Base-by-base conservation (phyloP, 1,140 invertebrate genomes). In the Reticulitermes speratus region DNA sequence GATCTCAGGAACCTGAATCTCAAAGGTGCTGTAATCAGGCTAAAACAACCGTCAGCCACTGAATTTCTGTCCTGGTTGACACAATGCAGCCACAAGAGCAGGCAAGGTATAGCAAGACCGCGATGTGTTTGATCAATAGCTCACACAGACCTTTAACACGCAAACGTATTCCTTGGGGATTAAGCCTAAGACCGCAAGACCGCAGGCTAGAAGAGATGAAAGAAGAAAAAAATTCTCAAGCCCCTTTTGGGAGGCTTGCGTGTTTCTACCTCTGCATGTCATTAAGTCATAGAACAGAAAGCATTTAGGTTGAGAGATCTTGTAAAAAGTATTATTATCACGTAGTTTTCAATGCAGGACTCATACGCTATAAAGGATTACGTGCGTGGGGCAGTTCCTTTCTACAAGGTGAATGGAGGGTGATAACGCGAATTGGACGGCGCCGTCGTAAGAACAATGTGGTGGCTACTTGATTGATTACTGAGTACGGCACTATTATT, bases 71-170 rank as follows among this genome's bases (percentile, higher is more conserved):
- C 59, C 7, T n/a, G 59, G 59, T 65, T 65, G 7, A 65, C 9
- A n/a, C 9, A 65, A n/a, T 65, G 1, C 1, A 23, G 59, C 59
- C 59, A n/a, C 16, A 65, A 19, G 59, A 65, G 21, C 7, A 23
- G 21, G 59, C 14, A 23, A 21, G 38, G 38, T 5, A 38, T 5
- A 38, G 65, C 65, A 75, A 75, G n/a, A n/a, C 25, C 65, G n/a
- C 7, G 65, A 30, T n/a, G 59, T 65, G 65, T 75, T 75, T 75
- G 65, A 75, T 75, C 65, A 75, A 75, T 75, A 75, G 65, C 65
- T 30, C 65, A 75, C 65, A 65, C 59, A 30, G 5, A 75, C n/a
- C n/a, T 75, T 8, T 16, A 65, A 23, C 59, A 65, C 59, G 59
- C 59, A 19, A 65, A 65, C 59, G 12, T 23, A 65, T n/a, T 23